Evolutionary conservation across 1,140 invertebrate species (phyloP).

Genomic region (Hormaphis cornu): DNA sequence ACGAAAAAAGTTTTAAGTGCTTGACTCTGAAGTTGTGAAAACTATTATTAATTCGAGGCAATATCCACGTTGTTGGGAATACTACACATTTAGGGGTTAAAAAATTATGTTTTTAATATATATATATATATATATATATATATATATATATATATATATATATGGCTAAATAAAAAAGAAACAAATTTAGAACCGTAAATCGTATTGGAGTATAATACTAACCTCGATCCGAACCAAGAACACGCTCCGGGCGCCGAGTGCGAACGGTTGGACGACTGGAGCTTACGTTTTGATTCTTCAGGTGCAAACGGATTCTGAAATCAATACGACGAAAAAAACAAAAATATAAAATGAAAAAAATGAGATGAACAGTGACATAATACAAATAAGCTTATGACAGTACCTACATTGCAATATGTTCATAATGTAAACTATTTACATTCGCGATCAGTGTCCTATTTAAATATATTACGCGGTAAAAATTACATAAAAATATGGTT

Average conservation of each 20-base stretch:
- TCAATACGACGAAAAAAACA: conserved; percentile 28
- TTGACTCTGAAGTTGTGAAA: too few relatives aligned
- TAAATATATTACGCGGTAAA: too few relatives aligned
- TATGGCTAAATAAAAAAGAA: too few relatives aligned
- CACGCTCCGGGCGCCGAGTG: conserved; percentile 45
- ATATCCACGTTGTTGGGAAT: background rate
- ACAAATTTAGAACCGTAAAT: too few relatives aligned
- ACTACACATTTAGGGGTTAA: background rate
- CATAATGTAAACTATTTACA: too few relatives aligned
- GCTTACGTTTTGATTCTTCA: conserved; percentile 38
- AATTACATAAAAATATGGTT: too few relatives aligned
- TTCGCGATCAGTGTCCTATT: too few relatives aligned
- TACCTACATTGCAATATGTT: too few relatives aligned
- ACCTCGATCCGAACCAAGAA: conserved; percentile 36
- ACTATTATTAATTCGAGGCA: background rate
- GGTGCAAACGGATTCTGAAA: conserved; percentile 38
- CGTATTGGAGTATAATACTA: background rate
- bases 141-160: too few relatives aligned
- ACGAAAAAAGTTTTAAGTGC: too few relatives aligned
- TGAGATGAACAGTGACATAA: background rate
- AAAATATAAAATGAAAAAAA: conserved; percentile 37
- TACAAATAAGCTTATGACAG: background rate
- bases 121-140: too few relatives aligned
- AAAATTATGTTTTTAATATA: too few relatives aligned
- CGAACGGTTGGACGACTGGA: conserved; percentile 42